phyloP scores from a whole-genome alignment of 2,113 vertebrate species.

The Todiramphus chloris region DNA sequence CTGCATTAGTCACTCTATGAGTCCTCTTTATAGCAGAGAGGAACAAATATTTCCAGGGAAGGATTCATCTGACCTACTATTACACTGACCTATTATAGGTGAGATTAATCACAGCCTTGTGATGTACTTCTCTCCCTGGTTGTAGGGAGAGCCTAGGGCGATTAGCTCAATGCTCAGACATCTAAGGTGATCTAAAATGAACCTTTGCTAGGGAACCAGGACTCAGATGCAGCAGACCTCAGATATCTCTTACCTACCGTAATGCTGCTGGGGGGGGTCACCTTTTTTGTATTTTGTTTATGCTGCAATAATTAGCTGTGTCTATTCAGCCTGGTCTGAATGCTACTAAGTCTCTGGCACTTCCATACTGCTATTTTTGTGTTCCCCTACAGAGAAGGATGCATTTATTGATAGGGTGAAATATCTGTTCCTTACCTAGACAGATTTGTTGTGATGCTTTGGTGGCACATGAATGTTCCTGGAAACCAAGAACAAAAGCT shows the following conservation, averaged over 20 bases:
- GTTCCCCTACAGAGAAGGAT: neutral
- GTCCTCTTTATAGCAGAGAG: neutral
- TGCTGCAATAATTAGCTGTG: neutral
- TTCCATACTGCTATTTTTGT: neutral
- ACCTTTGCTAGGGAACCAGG: neutral
- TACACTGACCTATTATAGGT: neutral
- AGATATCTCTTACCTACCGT: neutral
- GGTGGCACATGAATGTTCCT: neutral
- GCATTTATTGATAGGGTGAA: neutral
- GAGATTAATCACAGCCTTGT: neutral
- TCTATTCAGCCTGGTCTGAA: neutral
- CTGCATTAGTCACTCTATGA: neutral
- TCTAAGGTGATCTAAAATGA: neutral
- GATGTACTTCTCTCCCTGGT: neutral
- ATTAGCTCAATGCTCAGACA: neutral
- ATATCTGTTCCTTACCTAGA: neutral
- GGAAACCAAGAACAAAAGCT: neutral
- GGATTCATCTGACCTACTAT: conserved; percentile 22
- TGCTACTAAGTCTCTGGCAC: neutral
- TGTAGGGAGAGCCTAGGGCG: neutral
- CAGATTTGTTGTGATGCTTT: neutral
- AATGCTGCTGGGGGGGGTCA: neutral
- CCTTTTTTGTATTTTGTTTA: neutral
- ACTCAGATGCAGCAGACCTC: neutral
- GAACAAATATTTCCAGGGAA: neutral